Evolutionary conservation across 2,113 vertebrate species (phyloP).

Genomic region (Falco punctatus): DNA sequence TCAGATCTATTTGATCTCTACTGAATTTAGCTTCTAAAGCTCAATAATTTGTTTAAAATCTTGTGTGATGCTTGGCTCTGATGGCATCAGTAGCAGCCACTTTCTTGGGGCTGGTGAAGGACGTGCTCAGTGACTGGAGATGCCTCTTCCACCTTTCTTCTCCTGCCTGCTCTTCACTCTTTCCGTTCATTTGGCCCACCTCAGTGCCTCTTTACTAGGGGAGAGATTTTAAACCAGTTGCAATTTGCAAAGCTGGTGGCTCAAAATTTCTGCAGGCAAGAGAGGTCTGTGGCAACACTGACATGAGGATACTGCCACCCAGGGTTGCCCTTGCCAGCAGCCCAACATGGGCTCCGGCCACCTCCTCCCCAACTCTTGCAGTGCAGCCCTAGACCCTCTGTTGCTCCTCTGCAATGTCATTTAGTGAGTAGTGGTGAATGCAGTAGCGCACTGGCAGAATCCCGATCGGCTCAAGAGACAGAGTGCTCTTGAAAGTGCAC

Average conservation of each 20-base stretch:
- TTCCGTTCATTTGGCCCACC: neutral
- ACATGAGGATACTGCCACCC: accelerated
- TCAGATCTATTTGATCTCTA: neutral
- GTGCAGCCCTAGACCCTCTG: neutral
- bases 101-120: neutral
- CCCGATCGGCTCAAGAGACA: neutral
- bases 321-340: neutral
- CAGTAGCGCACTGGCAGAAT: neutral
- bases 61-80: neutral
- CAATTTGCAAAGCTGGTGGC: neutral
- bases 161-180: neutral
- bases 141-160: neutral
- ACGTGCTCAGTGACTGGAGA: neutral
- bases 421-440: neutral
- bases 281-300: neutral
- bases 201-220: neutral
- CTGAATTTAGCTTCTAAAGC: neutral
- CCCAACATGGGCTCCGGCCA: accelerated
- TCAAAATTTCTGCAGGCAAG: neutral
- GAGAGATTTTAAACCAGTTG: neutral
- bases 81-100: neutral
- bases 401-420: neutral
- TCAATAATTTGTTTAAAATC: neutral
- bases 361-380: neutral
- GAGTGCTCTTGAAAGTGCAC: neutral